These are phyloP conservation scores for Mareca penelope DNA, from an alignment of 2,797 vertebrate species.

Conservation along the genomic window DNA sequence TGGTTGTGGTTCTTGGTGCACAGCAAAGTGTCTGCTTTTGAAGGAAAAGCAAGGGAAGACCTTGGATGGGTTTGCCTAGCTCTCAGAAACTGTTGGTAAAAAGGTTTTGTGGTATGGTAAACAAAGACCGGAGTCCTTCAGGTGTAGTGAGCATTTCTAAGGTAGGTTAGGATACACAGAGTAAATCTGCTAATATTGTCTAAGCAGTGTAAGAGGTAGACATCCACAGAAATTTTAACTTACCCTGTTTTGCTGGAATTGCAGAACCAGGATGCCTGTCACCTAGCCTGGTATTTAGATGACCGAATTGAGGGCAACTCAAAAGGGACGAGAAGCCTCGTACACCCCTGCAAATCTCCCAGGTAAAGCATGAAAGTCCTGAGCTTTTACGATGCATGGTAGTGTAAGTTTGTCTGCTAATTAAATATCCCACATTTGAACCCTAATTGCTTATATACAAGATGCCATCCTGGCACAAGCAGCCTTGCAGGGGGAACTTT, in stretches of 20 bases:
- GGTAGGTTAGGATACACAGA: too few species aligned
- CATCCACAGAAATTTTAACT: too few species aligned
- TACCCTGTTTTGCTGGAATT: too few species aligned
- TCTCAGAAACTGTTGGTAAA: neutral
- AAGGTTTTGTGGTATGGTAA: neutral
- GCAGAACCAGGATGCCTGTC: too few species aligned
- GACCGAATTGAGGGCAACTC: neutral
- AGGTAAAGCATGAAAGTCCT: neutral
- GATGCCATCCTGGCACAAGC: neutral
- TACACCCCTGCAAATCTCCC: neutral
- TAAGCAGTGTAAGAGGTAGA: too few species aligned
- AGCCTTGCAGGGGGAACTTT: neutral
- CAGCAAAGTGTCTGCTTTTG: neutral
- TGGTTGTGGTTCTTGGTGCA: fast-evolving
- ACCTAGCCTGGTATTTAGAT: neutral
- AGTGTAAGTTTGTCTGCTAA: neutral
- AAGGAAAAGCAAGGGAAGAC: neutral
- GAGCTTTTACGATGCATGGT: neutral
- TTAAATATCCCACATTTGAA: fast-evolving
- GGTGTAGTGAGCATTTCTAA: too few species aligned
- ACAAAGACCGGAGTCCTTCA: neutral
- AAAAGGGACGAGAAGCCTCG: neutral
- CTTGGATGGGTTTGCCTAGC: neutral
- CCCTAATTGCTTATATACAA: fast-evolving
- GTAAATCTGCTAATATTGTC: too few species aligned